phyloP scores from a whole-genome alignment of 2,797 vertebrate species.

The Balearica regulorum region DNA sequence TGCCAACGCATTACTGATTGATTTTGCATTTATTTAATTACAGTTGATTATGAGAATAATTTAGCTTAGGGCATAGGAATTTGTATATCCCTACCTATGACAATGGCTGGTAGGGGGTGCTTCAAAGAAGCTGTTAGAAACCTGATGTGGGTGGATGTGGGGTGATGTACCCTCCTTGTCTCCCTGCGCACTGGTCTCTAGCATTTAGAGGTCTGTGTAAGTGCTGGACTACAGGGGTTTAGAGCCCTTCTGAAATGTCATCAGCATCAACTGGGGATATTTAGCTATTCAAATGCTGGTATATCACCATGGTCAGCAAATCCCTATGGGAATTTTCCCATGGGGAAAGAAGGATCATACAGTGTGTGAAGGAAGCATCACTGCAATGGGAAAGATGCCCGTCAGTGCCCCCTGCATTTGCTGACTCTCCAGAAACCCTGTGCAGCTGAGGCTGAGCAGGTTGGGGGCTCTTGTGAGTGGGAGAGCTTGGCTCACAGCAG shows the following conservation, averaged over 20 bases:
- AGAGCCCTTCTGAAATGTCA: not conserved
- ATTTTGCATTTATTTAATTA: not conserved
- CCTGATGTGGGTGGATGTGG: not conserved
- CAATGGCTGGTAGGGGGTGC: not conserved
- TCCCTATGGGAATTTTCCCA: not conserved
- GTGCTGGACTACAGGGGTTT: not conserved
- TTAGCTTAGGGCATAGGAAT: not conserved
- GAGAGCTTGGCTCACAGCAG: not conserved
- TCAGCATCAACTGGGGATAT: not conserved
- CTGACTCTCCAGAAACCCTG: not conserved
- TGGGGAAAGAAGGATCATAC: not conserved
- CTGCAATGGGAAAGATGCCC: not conserved
- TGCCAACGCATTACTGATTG: not conserved
- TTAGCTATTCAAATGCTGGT: not conserved
- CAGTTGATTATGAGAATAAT: not conserved
- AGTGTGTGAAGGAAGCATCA: not conserved
- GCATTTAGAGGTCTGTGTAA: not conserved
- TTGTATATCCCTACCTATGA: not conserved
- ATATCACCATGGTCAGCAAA: not conserved
- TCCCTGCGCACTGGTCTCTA: accelerated
- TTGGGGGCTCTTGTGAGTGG: not conserved
- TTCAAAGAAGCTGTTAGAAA: not conserved
- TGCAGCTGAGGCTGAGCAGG: not conserved
- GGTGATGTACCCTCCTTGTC: not conserved
- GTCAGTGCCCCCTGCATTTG: not conserved